These are phyloP conservation scores for Danaus plexippus DNA, from an alignment of 1,140 invertebrate species.

Conservation along the genomic window DNA sequence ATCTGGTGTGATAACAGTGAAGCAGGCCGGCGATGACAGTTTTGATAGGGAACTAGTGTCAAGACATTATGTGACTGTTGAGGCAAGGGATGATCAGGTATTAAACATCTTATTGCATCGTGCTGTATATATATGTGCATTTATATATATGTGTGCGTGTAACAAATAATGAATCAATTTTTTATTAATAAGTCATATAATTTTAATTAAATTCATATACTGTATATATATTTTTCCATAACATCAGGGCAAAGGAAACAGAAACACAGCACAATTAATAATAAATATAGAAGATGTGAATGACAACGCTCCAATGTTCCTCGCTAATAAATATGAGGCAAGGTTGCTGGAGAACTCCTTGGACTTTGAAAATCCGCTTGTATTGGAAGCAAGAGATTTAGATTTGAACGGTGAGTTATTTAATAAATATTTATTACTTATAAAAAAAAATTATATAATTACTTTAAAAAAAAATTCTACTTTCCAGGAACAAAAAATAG, in stretches of 20 bases:
- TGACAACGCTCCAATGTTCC: conserved; percentile 87
- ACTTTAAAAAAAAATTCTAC: not conserved
- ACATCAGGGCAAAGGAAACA: conserved; percentile 76
- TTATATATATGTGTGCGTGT: too few relatives aligned
- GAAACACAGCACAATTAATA: conserved; percentile 88
- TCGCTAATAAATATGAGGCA: conserved; percentile 87
- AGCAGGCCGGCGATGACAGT: conserved; percentile 77
- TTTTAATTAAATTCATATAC: too few relatives aligned
- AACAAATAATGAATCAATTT: too few relatives aligned
- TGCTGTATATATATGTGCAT: not conserved
- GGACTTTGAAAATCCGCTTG: conserved; percentile 83
- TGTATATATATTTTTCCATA: conserved; percentile 1
- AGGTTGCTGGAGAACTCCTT: conserved; percentile 85
- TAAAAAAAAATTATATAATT: conserved; percentile 2
- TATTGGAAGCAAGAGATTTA: conserved; percentile 87
- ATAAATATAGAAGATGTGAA: conserved; percentile 91
- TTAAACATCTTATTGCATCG: not conserved
- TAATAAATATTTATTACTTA: not conserved
- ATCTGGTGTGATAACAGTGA: conserved; percentile 87
- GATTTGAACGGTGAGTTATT: conserved; percentile 82
- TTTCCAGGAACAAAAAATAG: conserved; percentile 85
- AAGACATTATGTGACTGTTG: conserved; percentile 91
- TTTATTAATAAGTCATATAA: too few relatives aligned
- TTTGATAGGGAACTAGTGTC: conserved; percentile 92
- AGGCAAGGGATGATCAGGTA: conserved; percentile 85